Conservation (phyloP, 2,797 vertebrate species). For the Trichosurus vulpecula region DNA sequence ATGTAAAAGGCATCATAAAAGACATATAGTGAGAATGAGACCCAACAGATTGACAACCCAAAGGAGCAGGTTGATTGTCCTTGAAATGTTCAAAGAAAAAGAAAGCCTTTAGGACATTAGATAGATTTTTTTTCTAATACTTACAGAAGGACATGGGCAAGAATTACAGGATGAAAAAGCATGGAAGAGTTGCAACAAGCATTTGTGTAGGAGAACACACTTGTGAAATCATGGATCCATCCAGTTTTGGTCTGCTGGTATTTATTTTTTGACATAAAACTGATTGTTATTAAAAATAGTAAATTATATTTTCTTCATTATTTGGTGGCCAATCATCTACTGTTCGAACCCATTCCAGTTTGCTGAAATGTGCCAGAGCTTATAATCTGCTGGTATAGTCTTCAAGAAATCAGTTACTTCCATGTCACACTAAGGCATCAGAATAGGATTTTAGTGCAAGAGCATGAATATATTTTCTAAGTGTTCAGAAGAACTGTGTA, state of each 20-base stretch:
- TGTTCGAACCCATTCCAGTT: neutral
- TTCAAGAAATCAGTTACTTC: neutral
- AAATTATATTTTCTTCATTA: neutral
- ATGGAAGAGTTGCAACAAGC: neutral
- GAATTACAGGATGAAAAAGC: neutral
- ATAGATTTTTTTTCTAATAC: neutral
- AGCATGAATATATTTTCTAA: neutral
- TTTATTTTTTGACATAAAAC: neutral
- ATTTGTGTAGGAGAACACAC: neutral
- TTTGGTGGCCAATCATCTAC: neutral
- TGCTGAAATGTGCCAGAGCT: neutral
- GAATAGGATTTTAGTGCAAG: neutral
- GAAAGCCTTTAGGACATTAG: neutral
- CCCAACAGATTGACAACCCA: neutral
- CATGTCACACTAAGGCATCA: neutral
- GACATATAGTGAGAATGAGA: neutral
- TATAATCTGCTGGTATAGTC: neutral
- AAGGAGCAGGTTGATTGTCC: neutral
- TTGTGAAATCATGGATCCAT: neutral
- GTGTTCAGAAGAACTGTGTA: neutral
- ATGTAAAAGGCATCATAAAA: neutral
- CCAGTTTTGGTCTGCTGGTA: neutral
- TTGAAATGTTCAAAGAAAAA: neutral
- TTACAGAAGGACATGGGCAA: neutral
- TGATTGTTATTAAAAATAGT: neutral